Percentiles rank a stretch among this genome's conserved stretches.
Conservation (phyloP, 2,888 invertebrate species). For the Odontomyia ornata region DNA sequence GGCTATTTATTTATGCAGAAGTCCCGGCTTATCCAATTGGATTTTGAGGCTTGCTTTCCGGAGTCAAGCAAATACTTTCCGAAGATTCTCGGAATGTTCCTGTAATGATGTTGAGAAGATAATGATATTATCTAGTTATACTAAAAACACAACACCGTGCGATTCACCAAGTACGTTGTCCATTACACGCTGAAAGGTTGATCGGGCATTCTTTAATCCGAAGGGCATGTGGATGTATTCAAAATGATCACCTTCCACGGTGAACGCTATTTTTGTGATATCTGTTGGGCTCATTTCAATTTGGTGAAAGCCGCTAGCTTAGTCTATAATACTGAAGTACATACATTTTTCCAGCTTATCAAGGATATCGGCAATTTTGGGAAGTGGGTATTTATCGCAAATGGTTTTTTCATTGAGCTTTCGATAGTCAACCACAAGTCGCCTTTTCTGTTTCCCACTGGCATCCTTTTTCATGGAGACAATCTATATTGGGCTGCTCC, state of each 20-base stretch:
- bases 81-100: conserved; percentile 9
- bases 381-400: conserved; percentile 50
- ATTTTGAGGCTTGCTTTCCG: neutral
- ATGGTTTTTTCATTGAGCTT: conserved; percentile 53
- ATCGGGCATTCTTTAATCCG: conserved; percentile 47
- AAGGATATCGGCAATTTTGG: conserved; percentile 55
- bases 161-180: conserved; percentile 44
- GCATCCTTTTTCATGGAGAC: conserved; percentile 51
- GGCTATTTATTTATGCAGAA: neutral
- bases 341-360: conserved; percentile 55
- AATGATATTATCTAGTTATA: conserved; percentile 55
- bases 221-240: conserved; percentile 46
- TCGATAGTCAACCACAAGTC: conserved; percentile 52
- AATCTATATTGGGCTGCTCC: conserved; percentile 53
- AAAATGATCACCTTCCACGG: conserved; percentile 43
- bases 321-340: too few relatives aligned
- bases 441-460: conserved; percentile 49
- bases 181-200: conserved; percentile 47
- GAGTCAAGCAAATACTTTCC: neutral
- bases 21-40: neutral
- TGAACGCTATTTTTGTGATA: conserved; percentile 55
- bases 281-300: conserved; percentile 53
- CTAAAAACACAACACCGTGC: conserved; percentile 52
- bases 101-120: neutral
- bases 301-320: too few relatives aligned